These are phyloP conservation scores for Anguilla megastoma DNA, from an alignment of 2,797 vertebrate genomes.

Conservation along the genomic window DNA sequence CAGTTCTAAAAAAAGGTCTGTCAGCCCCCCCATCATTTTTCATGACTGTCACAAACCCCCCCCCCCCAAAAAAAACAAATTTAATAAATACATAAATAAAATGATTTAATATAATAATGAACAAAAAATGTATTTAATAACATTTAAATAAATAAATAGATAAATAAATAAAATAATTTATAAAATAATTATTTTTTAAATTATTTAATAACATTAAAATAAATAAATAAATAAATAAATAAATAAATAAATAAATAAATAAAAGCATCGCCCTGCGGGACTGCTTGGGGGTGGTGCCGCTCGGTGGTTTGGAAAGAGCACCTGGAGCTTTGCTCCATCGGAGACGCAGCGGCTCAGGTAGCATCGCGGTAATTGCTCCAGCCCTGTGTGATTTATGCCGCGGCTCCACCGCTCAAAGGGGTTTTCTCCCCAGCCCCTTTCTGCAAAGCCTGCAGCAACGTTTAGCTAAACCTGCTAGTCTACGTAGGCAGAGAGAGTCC, in stretches of 20 bases:
- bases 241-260: not conserved
- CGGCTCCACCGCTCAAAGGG: slow-evolving; percentile 52
- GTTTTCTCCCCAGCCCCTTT: slow-evolving; percentile 57
- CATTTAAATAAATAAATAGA: too few relatives aligned
- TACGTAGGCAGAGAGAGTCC: slow-evolving; percentile 78
- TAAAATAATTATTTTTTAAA: too few relatives aligned
- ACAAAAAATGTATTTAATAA: too few relatives aligned
- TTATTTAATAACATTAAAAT: too few relatives aligned
- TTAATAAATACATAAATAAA: too few relatives aligned
- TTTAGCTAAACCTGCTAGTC: slow-evolving; percentile 83
- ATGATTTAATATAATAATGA: too few relatives aligned
- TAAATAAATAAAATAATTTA: too few relatives aligned
- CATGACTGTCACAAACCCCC: not conserved
- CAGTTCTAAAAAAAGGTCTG: not conserved
- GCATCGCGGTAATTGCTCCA: slow-evolving; percentile 45
- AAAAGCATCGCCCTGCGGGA: not conserved
- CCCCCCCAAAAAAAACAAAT: not conserved
- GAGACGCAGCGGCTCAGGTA: slow-evolving; percentile 40
- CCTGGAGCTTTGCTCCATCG: slow-evolving; percentile 46
- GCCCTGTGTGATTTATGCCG: slow-evolving; percentile 51
- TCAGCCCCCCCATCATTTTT: not conserved
- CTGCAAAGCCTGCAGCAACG: slow-evolving; percentile 77
- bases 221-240: too few relatives aligned
- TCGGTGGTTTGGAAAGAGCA: slow-evolving; percentile 35
- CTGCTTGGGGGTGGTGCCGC: not conserved